Conservation (phyloP, 2,113 vertebrate genomes). For the Pteropus alecto region DNA sequence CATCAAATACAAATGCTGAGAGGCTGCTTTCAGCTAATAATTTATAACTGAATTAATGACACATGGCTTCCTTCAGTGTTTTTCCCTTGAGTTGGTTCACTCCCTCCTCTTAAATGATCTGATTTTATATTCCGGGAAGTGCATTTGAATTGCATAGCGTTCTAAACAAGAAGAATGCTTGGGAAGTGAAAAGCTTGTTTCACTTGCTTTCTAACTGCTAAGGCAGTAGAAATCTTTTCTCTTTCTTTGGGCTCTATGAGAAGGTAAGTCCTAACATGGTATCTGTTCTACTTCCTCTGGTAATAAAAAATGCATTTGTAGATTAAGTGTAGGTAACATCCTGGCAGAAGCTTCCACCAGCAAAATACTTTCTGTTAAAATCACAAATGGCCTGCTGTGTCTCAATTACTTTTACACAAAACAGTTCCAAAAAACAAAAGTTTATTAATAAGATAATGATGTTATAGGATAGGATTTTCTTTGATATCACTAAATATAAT, state of each 20-base stretch:
- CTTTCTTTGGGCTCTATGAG: constrained; percentile 8
- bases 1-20: constrained; percentile 89
- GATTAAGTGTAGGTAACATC: not conserved
- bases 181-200: constrained; percentile 70
- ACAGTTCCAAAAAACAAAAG: not conserved
- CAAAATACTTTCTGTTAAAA: constrained; percentile 15
- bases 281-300: not conserved
- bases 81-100: constrained; percentile 71
- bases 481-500: not conserved
- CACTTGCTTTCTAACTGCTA: constrained; percentile 61
- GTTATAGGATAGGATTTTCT: not conserved
- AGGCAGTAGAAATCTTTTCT: constrained; percentile 59
- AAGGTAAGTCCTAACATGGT: constrained; percentile 37
- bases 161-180: constrained; percentile 75
- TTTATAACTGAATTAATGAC: constrained; percentile 90
- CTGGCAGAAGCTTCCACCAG: not conserved
- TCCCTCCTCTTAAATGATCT: constrained; percentile 78
- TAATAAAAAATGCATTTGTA: not conserved
- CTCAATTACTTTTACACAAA: not conserved
- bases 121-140: constrained; percentile 83
- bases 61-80: constrained; percentile 81
- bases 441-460: constrained; percentile 21
- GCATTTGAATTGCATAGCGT: constrained; percentile 78
- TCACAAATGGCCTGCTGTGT: not conserved
- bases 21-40: constrained; percentile 86